Base-by-base conservation (phyloP, 2,888 invertebrate species). In the Dioctria linearis region DNA sequence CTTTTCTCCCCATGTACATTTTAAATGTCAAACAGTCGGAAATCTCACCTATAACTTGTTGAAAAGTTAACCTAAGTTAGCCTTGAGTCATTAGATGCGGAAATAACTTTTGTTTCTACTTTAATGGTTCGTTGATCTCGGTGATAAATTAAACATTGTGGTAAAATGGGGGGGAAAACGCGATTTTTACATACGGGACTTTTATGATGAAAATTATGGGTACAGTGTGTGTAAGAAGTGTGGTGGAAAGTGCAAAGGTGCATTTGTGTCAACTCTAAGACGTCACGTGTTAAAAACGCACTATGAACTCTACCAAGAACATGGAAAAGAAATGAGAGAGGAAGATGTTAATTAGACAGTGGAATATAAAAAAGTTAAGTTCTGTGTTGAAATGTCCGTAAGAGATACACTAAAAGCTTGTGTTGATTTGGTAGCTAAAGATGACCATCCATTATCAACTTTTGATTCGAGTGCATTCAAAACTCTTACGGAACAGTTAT, bases 151-250 rank as follows among this genome's bases (percentile, higher is more conserved):
- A 25, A 25, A 25, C 25, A 25, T 25, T 25, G 2, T 2, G 0
- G 25, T 25, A 57, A 57, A 13, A 57, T 57, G 57, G 57, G 57
- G n/a, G 11, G 3, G 57, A 57, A 57, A 57, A 11, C 57, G 57
- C 5, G 13, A 57, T 57, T 13, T 57, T 57, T 57, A 57, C 57
- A 57, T 57, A 13, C 57, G 57, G 4, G 57, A 57, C n/a, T 57
- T 57, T 57, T 57, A 57, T 57, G 13, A 57, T 3, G 25, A 25
- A 25, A 25, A 25, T 25, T 0, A 25, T 25, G 25, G 25, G 25
- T 25, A 25, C 25, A 25, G 25, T 25, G 25, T 25, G 25, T 25
- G 25, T 25, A 25, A 25, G 25, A 25, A 25, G 25, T 25, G 25
- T 25, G 0, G 25, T 25, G 1, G 25, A 25, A 25, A 25, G 2